Evolutionary conservation across 2,113 vertebrate genomes (phyloP), one percentile per base, ranked within the genome.

Genomic region (Regulus satrapa): DNA sequence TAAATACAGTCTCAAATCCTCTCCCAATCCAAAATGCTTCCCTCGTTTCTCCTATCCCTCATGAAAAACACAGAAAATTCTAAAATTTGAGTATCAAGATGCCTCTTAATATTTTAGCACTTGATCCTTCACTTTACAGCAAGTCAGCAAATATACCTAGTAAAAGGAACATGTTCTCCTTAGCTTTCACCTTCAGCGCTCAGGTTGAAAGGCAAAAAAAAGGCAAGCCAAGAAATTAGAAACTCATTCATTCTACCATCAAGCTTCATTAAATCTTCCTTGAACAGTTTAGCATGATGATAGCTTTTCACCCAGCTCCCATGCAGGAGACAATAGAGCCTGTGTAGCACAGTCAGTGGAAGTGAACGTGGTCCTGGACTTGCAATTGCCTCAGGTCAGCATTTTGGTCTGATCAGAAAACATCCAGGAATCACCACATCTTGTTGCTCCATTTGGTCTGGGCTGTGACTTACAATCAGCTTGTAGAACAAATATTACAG

Each of bases 321-420:
- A 17, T 5, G 31, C 49, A 73, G 63, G 31, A 45, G 31, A 45
- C 26, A 14, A 7, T 10, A 49, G 7, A 25, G 48, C 15, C 34
- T 34, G 26, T 49, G 12, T 19, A 67, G 66, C 45, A 63, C 24
- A 38, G 48, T 13, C 75, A 76, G 58, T 6, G 5, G 20, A 63
- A 36, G 15, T 10, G 23, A 80, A 73, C 0, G 0, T 36, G 17
- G 40, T 56, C 28, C 34, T 43, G 12, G 4, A 79, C 18, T 52
- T 73, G 28, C 0, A 0, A 20, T 7, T 82, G 21, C 18, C 36
- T 29, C 40, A 83, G 12, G 14, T 76, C n/a, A 76, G 36, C 26
- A 55, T 4, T 1, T 31, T 18, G 8, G 32, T 36, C 58, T 31
- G 25, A 76, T 10, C 18, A 62, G 8, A 81, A 25, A 72, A 58